Evolutionary conservation across 1,140 invertebrate genomes (phyloP).

Genomic region (Archivesica marissinica): DNA sequence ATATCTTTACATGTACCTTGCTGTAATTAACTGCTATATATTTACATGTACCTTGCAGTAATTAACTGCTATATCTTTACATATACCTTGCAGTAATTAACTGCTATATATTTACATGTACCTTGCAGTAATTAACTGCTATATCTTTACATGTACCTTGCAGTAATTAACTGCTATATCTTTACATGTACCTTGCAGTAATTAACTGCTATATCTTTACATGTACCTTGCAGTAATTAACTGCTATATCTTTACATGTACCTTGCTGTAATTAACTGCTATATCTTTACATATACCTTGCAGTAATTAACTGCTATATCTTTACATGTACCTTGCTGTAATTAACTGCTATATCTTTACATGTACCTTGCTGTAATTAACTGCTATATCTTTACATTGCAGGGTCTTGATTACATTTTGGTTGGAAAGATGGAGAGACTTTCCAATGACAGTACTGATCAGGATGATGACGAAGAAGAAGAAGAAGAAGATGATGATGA

Average conservation of each 20-base stretch:
- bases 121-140: no score
- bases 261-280: neutral
- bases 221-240: neutral
- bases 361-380: neutral
- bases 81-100: no score
- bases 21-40: no score
- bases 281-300: neutral
- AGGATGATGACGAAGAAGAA: constrained; percentile 48
- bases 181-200: no score
- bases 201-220: neutral
- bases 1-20: no score
- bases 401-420: constrained; percentile 77
- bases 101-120: no score
- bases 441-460: constrained; percentile 8
- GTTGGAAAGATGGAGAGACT: constrained; percentile 65
- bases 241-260: neutral
- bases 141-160: no score
- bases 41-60: no score
- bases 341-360: neutral
- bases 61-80: no score
- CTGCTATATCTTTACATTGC: constrained; percentile 46
- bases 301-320: neutral
- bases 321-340: neutral
- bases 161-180: no score
- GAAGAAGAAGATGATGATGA: constrained; percentile 48